Evolutionary conservation across 64 coral and sea anemone genomes (phyloP).

Genomic region (Hydrozoanthus tunicans): DNA sequence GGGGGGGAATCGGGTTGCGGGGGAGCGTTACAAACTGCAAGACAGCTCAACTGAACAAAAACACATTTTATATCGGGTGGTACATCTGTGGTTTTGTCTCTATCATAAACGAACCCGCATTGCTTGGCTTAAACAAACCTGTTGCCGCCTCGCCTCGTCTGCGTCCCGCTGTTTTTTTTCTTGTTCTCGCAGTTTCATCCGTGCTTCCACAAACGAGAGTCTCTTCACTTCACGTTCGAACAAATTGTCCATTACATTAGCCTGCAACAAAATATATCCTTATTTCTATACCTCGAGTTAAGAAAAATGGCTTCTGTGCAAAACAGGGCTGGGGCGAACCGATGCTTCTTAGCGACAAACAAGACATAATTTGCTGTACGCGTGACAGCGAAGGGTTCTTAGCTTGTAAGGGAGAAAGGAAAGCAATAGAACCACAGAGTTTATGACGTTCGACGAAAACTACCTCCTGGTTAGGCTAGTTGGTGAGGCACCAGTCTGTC

Average conservation of each 20-base stretch:
- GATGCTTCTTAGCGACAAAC: too few relatives aligned
- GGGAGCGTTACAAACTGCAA: not conserved
- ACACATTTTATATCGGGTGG: not conserved
- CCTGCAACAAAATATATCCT: slow-evolving; percentile 21
- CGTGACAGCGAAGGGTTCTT: too few relatives aligned
- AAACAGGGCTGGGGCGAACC: too few relatives aligned
- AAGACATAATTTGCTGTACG: too few relatives aligned
- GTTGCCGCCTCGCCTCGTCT: slow-evolving; percentile 55
- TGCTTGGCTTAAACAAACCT: slow-evolving; percentile 24
- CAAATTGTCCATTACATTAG: slow-evolving; percentile 92
- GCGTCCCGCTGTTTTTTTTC: slow-evolving; percentile 81
- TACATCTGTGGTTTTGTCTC: not conserved
- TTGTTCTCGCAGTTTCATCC: slow-evolving; percentile 77
- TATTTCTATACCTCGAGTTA: not conserved
- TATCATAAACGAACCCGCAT: not conserved
- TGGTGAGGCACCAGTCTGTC: too few relatives aligned
- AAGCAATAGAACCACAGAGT: too few relatives aligned
- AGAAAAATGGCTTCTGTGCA: too few relatives aligned
- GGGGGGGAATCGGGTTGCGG: too few relatives aligned
- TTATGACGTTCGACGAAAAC: too few relatives aligned
- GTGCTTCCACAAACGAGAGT: slow-evolving; percentile 89
- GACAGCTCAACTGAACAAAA: not conserved
- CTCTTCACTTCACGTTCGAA: slow-evolving; percentile 96
- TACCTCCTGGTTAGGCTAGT: too few relatives aligned
- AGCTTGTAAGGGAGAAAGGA: too few relatives aligned